Evolutionary conservation across 2,113 vertebrate species (phyloP), one percentile per base, ranked within the genome.

Genomic region (Heterotis niloticus): DNA sequence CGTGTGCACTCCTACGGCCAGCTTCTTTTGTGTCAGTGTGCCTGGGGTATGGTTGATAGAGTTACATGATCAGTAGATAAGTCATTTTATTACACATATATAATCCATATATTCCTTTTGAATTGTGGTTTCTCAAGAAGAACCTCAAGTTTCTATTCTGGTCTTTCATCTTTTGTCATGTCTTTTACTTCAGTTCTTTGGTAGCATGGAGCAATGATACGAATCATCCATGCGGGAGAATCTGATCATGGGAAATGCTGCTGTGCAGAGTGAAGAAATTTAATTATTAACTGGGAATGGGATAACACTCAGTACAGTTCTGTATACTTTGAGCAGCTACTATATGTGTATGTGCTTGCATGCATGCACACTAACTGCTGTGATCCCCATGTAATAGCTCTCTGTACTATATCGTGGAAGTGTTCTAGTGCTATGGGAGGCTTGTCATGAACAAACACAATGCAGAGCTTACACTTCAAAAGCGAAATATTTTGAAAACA

Each of bases 271-370:
- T n/a, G 51, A 34, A 51, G 11, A 10, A 24, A 57, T 44, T 73
- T 52, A 74, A n/a, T 57, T 74, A 59, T 57, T 74, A 51, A 0
- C 71, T 57, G 71, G 54, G 71, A 54, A 51, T 74, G 23, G 24
- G 34, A 56, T 74, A 57, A 59, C 28, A 9, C 57, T 23, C n/a
- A 5, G 13, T 74, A 23, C 57, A 54, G 24, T 56, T 44, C 57
- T 12, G 24, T 23, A 23, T 23, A n/a, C 52, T 20, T 10, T 11
- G 59, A 14, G 11, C 59, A 62, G 59, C 59, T 62, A 20, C 59
- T 62, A 17, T 77, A 64, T 67, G 23, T 54, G 5, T 57, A 26
- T 78, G 54, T 78, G 26, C 59, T 64, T 68, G 65, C 17, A 44
- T 69, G 26, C 17, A 18, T 34, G 65, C 24, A 29, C 73, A 29